Percentiles rank a stretch among this genome's conserved stretches.
Evolutionary conservation across 2,113 vertebrate species (phyloP).

Genomic region (Agapornis roseicollis): DNA sequence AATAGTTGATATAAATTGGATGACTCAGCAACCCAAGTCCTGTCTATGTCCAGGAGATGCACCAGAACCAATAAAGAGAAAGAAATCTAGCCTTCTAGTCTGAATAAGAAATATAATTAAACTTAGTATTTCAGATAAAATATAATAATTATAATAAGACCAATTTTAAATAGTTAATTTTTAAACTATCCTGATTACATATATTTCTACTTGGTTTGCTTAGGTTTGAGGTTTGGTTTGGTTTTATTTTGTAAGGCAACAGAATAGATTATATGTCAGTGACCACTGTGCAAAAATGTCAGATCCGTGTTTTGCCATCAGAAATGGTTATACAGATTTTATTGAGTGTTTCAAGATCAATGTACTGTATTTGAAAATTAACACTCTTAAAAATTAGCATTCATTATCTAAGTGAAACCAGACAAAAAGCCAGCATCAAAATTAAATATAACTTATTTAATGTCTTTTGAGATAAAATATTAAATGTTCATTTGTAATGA

Average conservation of each 20-base stretch:
- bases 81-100: neutral
- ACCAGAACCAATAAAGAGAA: neutral
- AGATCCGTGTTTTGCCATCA: neutral
- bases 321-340: slow-evolving; percentile 31
- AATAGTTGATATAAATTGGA: neutral
- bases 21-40: neutral
- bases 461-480: neutral
- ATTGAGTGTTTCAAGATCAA: neutral
- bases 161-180: neutral
- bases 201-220: neutral
- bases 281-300: neutral
- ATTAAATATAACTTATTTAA: neutral
- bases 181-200: neutral
- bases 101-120: neutral
- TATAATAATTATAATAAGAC: neutral
- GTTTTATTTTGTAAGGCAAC: neutral
- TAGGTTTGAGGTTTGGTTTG: neutral
- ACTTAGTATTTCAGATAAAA: neutral
- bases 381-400: neutral
- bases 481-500: neutral
- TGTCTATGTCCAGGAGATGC: neutral
- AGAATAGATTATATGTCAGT: neutral
- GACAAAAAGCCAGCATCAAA: neutral
- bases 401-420: neutral
- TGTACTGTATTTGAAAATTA: slow-evolving; percentile 1